These are phyloP conservation scores for Eupithecia tripunctaria DNA, from an alignment of 2,888 invertebrate species.

Conservation along the genomic window DNA sequence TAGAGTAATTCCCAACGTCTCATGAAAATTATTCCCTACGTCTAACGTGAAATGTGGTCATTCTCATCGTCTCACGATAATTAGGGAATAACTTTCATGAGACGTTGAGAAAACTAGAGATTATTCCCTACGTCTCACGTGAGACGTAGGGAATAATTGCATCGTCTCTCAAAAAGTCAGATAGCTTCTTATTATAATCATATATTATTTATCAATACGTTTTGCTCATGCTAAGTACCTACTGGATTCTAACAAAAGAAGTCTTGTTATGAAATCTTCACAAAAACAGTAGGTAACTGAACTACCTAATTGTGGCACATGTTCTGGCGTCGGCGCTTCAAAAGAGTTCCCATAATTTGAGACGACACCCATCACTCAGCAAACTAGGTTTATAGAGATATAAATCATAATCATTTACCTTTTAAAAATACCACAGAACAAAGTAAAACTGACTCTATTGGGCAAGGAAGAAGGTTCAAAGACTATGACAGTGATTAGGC, in stretches of 20 bases:
- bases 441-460: conserved; percentile 19
- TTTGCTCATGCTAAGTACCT: background rate
- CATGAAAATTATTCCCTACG: no score
- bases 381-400: conserved; percentile 62
- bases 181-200: no score
- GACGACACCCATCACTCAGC: conserved; percentile 64
- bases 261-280: conserved; percentile 18
- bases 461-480: conserved; percentile 18
- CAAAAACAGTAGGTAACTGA: conserved; percentile 24
- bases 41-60: no score
- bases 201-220: background rate
- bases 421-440: conserved; percentile 24
- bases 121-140: no score
- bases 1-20: no score
- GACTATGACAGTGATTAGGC: conserved; percentile 29
- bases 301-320: conserved; percentile 38
- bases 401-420: conserved; percentile 58
- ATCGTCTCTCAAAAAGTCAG: no score
- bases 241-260: conserved; percentile 8
- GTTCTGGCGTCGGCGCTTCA: conserved; percentile 41
- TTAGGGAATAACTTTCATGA: no score
- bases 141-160: no score
- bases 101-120: no score
- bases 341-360: conserved; percentile 48
- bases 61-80: no score